Percentiles rank a stretch among this genome's conserved stretches.
These are phyloP conservation scores for Tricholauxania praeusta DNA, from an alignment of 2,888 invertebrate genomes.

Conservation along the genomic window DNA sequence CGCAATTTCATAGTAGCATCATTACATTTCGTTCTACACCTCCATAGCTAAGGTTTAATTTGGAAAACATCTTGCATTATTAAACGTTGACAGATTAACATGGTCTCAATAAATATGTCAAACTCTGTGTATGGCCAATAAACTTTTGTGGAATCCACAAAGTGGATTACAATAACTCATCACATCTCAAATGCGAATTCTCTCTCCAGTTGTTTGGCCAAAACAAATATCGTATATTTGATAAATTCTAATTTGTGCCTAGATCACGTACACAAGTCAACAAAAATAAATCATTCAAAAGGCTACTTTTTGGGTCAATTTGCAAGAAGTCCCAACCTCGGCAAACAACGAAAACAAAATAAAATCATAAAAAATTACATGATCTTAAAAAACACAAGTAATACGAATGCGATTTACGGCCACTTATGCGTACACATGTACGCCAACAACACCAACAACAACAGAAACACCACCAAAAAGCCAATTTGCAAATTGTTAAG, in stretches of 20 bases:
- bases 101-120: no score
- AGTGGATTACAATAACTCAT: no score
- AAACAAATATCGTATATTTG: constrained; percentile 44
- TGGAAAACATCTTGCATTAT: no score
- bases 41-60: no score
- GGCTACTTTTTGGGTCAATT: constrained; percentile 6
- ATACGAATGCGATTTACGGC: constrained; percentile 63
- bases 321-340: not conserved
- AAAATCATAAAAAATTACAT: constrained; percentile 45
- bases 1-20: no score
- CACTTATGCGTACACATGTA: constrained; percentile 64
- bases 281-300: constrained; percentile 59
- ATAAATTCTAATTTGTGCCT: constrained; percentile 62
- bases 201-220: not conserved
- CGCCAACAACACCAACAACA: constrained; percentile 33
- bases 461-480: constrained; percentile 30
- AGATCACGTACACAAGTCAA: constrained; percentile 62
- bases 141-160: no score
- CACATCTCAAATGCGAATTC: no score
- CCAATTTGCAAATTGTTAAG: constrained; percentile 66
- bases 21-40: no score
- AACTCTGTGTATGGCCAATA: no score
- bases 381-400: constrained; percentile 44
- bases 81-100: no score
- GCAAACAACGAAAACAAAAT: constrained; percentile 29